phyloP scores from a whole-genome alignment of 2,888 invertebrate genomes.

The Lissonota sp. region DNA sequence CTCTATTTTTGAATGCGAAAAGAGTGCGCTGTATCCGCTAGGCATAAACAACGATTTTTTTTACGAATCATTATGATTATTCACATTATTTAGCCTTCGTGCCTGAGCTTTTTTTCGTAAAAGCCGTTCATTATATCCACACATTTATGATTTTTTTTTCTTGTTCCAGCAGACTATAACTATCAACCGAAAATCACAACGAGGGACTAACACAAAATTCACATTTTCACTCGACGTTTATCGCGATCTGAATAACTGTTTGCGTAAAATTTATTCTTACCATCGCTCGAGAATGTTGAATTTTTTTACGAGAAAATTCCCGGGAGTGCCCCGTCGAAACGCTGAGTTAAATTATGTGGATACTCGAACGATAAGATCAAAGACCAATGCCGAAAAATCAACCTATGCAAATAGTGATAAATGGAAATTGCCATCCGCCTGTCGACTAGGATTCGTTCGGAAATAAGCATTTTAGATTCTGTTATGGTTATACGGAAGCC shows the following conservation, averaged over 20 bases:
- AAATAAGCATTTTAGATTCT: conserved; percentile 15
- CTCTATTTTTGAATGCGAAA: too few relatives aligned
- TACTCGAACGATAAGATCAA: conserved; percentile 44
- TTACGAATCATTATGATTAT: too few relatives aligned
- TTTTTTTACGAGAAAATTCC: conserved; percentile 15
- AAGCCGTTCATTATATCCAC: too few relatives aligned
- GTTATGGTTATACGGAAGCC: background rate
- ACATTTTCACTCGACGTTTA: conserved; percentile 11
- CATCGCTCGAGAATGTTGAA: conserved; percentile 13
- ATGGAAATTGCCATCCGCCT: conserved; percentile 39
- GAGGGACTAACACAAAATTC: too few relatives aligned
- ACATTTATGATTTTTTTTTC: too few relatives aligned
- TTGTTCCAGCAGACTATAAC: too few relatives aligned
- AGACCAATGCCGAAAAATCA: conserved; percentile 35
- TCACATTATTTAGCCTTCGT: too few relatives aligned
- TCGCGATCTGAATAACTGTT: conserved; percentile 45
- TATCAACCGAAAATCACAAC: too few relatives aligned
- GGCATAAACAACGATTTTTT: too few relatives aligned
- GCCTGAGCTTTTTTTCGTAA: too few relatives aligned
- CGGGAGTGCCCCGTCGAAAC: conserved; percentile 6
- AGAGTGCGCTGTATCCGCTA: too few relatives aligned
- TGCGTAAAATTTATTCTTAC: conserved; percentile 48
- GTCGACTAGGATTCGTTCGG: background rate
- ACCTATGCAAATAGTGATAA: conserved; percentile 48
- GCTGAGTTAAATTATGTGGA: background rate